A percentile compares a stretch with the other conserved stretches of the same genome.
Evolutionary conservation across 2,797 vertebrate genomes (phyloP).

Genomic region (Malurus splendens): DNA sequence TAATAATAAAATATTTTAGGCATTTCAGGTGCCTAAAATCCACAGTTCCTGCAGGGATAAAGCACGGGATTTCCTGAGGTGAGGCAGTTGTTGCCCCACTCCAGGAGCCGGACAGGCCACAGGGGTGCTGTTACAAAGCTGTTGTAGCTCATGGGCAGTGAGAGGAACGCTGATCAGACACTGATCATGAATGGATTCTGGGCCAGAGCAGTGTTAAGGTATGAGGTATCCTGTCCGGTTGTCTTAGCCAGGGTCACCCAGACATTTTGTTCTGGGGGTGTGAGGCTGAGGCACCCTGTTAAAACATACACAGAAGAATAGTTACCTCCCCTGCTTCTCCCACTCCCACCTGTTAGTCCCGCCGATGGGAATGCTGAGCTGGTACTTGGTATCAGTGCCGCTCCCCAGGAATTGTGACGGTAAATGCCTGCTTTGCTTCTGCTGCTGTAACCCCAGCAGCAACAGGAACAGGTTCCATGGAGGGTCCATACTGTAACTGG

Average conservation of each 20-base stretch:
- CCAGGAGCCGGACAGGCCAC: fast-evolving
- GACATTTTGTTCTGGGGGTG: background rate
- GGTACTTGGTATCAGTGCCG: fast-evolving
- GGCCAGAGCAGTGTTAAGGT: background rate
- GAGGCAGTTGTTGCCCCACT: background rate
- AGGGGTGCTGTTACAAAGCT: too few relatives aligned
- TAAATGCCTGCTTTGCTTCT: background rate
- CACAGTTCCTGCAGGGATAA: fast-evolving
- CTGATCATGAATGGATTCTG: fast-evolving
- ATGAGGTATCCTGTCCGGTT: too few relatives aligned
- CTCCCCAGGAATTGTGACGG: background rate
- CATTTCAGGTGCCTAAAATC: background rate
- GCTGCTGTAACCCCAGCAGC: background rate
- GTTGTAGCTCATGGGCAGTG: fast-evolving
- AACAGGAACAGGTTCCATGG: too few relatives aligned
- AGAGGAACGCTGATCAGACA: background rate
- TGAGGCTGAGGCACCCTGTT: background rate
- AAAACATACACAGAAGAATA: background rate
- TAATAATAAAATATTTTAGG: too few relatives aligned
- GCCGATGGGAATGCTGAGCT: fast-evolving
- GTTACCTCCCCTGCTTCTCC: background rate
- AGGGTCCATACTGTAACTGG: too few relatives aligned
- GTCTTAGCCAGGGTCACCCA: background rate
- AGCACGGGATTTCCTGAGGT: fast-evolving
- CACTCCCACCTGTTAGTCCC: background rate